Base-by-base conservation (phyloP, 2,113 vertebrate genomes). In the Osmerus mordax region DNA sequence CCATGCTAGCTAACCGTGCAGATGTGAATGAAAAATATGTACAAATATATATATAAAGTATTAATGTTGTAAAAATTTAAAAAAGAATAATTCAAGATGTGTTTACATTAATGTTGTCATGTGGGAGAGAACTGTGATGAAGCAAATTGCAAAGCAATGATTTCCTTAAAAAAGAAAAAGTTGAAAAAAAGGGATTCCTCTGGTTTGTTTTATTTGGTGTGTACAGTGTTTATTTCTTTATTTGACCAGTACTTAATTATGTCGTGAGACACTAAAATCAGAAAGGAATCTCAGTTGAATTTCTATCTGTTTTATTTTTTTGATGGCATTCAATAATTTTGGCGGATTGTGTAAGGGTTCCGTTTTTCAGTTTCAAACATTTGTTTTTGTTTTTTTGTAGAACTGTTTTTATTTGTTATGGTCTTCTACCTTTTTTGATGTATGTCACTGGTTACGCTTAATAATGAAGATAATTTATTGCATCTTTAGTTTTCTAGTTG, bases 251-350 rank as follows among this genome's bases (percentile, higher is more conserved):
- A 91, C 93, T 94, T 95, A 95, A 94, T 95, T 93, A 97, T 96
- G 96, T 99, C 96, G 95, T 96, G 97, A 98, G 96, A 98, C 97
- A 95, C 95, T 97, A 97, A 97, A 98, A 98, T 98, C 95, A 96
- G 88, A 92, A 87, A 78, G 89, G 83, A 94, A 93, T 95, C 93
- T 93, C 91, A 91, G 91, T 92, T 93, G 85, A 89, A 94, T 94
- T 91, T 91, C 69, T 85, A 70, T 90, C 88, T 90, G 89, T 91
- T 94, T 80, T 91, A 70, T 76, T 75, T 79, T 90, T 55, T 88
- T 89, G 41, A 47, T 47, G 41, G 91, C 84, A 90, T 87, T 93
- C 91, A 94, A 94, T 94, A 91, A 91, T 85, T 91, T 93, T 90
- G 92, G 91, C 90, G 92, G 92, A 92, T 89, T 95, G 92, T 95